Conservation (phyloP, 2,888 invertebrate species). For the Poecilus cupreus region DNA sequence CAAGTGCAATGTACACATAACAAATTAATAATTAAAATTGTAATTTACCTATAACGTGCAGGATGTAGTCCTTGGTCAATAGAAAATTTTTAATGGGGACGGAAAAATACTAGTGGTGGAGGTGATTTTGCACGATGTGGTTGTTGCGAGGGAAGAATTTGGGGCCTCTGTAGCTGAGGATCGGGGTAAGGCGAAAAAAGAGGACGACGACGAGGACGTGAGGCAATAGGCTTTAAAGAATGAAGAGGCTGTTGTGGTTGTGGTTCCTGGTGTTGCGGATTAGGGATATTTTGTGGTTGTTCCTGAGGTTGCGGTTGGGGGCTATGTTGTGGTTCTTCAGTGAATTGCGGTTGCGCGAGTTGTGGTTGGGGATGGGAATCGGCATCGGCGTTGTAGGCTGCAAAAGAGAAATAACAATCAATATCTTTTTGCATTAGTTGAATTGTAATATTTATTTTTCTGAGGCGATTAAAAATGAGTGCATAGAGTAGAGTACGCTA, state of each 20-base stretch:
- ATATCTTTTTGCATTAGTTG: not conserved
- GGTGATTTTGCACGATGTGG: not conserved
- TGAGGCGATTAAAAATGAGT: no score
- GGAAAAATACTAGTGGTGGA: not conserved
- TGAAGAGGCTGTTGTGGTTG: not conserved
- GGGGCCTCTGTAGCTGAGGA: not conserved
- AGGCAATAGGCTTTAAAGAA: not conserved
- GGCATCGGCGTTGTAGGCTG: not conserved
- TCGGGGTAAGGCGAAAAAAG: not conserved
- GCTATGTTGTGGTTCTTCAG: not conserved
- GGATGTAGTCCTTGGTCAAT: no score
- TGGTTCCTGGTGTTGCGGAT: not conserved
- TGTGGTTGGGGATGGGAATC: not conserved
- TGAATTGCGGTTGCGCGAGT: not conserved
- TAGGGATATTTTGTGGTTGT: not conserved
- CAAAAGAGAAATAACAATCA: not conserved
- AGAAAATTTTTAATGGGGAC: no score
- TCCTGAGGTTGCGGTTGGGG: not conserved
- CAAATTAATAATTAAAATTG: no score
- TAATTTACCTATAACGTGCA: no score
- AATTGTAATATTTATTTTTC: not conserved
- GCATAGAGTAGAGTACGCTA: no score
- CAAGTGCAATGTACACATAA: no score
- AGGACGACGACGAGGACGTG: no score
- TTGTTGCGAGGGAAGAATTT: not conserved